Conservation (phyloP, 2,113 vertebrate genomes). For the Motacilla alba region DNA sequence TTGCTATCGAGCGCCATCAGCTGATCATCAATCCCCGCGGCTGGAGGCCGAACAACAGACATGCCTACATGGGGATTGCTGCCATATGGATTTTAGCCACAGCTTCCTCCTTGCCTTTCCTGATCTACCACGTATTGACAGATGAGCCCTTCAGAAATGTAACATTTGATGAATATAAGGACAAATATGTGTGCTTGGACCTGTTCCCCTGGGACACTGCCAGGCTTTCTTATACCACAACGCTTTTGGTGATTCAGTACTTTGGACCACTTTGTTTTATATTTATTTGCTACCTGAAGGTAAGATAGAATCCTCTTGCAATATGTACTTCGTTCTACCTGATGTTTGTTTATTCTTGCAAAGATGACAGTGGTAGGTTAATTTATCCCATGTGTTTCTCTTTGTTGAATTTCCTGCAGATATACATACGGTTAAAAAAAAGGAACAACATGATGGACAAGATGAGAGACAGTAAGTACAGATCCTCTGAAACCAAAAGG, state of each 20-base stretch:
- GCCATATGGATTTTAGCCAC: constrained; percentile 82
- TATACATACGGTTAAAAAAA: constrained; percentile 82
- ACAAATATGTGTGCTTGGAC: constrained; percentile 86
- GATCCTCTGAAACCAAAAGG: constrained; percentile 82
- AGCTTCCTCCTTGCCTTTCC: constrained; percentile 82
- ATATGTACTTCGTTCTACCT: neutral
- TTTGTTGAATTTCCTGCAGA: constrained; percentile 69
- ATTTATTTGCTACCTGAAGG: constrained; percentile 90
- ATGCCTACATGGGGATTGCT: constrained; percentile 82
- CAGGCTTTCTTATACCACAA: constrained; percentile 81
- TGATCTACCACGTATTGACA: constrained; percentile 78
- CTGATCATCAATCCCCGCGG: constrained; percentile 86
- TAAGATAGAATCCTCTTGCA: constrained; percentile 56
- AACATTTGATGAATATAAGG: constrained; percentile 77
- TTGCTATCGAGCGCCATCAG: constrained; percentile 85
- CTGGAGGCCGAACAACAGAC: constrained; percentile 83
- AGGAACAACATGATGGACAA: constrained; percentile 86
- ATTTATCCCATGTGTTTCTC: neutral
- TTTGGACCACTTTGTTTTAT: constrained; percentile 85
- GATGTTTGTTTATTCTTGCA: neutral
- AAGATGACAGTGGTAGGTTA: neutral
- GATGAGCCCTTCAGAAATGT: constrained; percentile 83
- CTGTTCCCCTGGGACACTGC: constrained; percentile 80
- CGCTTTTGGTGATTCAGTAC: constrained; percentile 84
- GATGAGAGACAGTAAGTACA: constrained; percentile 84